Conservation (phyloP, 1,140 invertebrate genomes). For the Oreohelix idahoensis region DNA sequence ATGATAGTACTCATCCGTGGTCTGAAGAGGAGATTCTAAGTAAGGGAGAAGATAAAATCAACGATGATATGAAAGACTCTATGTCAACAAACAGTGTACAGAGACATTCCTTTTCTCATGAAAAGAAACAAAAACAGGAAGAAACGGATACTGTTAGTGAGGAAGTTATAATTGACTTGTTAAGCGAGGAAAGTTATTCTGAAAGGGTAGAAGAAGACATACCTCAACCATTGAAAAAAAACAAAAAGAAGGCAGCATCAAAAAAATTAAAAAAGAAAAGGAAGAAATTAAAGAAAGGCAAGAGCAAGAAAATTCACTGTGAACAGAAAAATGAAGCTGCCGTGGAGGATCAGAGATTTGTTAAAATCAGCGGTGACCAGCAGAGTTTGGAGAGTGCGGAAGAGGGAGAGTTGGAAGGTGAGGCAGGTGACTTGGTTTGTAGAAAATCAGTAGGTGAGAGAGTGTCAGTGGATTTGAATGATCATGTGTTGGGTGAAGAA, state of each 20-base stretch:
- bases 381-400: constrained; percentile 23
- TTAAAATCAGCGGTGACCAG: constrained; percentile 12
- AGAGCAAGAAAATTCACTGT: constrained; percentile 16
- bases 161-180: constrained; percentile 31
- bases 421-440: background rate
- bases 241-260: constrained; percentile 7
- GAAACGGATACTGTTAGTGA: constrained; percentile 24
- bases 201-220: constrained; percentile 29
- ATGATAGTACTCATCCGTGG: too few relatives aligned
- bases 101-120: background rate
- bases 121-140: constrained; percentile 26
- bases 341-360: constrained; percentile 33
- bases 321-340: background rate
- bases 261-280: constrained; percentile 34
- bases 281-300: constrained; percentile 34
- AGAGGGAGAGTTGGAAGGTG: constrained; percentile 32
- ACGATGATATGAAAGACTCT: background rate
- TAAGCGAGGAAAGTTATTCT: constrained; percentile 27
- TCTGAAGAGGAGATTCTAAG: background rate
- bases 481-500: constrained; percentile 11
- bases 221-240: constrained; percentile 24
- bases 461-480: constrained; percentile 18
- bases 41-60: background rate
- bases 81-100: background rate
- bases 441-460: background rate